These are phyloP conservation scores for Metacarcinus magister DNA, from an alignment of 2,888 invertebrate genomes.

Conservation along the genomic window DNA sequence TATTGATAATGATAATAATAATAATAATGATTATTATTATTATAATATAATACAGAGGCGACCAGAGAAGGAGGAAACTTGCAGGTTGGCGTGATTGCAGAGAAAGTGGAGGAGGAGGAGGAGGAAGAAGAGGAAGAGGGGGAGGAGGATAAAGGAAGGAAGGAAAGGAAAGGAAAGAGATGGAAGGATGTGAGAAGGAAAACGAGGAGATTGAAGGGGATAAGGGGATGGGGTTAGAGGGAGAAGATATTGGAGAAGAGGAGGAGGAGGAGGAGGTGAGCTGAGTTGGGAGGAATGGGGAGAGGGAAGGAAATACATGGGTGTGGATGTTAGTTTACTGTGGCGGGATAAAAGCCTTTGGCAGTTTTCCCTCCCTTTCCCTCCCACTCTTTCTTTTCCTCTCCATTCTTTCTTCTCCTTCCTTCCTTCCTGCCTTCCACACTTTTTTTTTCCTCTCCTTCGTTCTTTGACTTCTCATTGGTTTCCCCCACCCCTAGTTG, in stretches of 20 bases:
- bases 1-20: too few species aligned
- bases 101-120: neutral
- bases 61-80: too few species aligned
- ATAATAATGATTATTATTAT: too few species aligned
- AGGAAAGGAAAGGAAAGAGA: neutral
- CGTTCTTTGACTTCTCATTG: neutral
- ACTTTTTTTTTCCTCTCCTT: neutral
- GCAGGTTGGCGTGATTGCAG: too few species aligned
- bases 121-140: too few species aligned
- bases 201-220: neutral
- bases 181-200: neutral
- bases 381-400: neutral
- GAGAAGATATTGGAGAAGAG: neutral
- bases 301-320: neutral
- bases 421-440: neutral
- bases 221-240: neutral
- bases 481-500: neutral
- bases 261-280: neutral
- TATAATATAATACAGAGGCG: too few species aligned
- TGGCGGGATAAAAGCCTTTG: constrained; percentile 4
- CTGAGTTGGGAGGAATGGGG: too few species aligned
- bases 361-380: neutral
- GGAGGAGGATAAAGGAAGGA: neutral
- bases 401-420: neutral
- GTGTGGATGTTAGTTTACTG: constrained; percentile 19